A percentile compares a stretch with the other conserved stretches of the same genome.
These are phyloP conservation scores for Heliothis virescens DNA, from an alignment of 1,140 invertebrate species.

Conservation along the genomic window DNA sequence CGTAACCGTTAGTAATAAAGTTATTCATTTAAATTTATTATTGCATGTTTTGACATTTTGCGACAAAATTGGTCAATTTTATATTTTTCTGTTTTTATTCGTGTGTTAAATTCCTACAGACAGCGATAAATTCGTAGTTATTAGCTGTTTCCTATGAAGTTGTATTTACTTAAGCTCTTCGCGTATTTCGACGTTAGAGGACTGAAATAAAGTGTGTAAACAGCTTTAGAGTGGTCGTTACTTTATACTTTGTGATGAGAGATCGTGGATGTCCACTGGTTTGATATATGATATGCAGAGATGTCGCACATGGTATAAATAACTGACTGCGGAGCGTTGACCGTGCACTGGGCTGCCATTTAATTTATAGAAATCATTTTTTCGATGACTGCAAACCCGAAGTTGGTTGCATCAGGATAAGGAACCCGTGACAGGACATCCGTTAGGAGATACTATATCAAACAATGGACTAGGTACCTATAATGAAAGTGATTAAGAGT, in stretches of 20 bases:
- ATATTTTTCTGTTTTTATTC: background rate
- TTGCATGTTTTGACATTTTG: conserved; percentile 4
- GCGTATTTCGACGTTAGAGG: background rate
- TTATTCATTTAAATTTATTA: conserved; percentile 1
- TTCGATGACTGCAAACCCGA: conserved; percentile 11
- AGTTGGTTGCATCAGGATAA: conserved; percentile 3
- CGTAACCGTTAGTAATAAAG: conserved; percentile 5
- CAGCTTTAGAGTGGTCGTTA: conserved; percentile 52
- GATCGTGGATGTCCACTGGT: conserved; percentile 56
- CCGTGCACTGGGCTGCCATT: conserved; percentile 49
- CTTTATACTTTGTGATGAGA: conserved; percentile 58
- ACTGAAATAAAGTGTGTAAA: conserved; percentile 48
- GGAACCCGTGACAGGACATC: no score
- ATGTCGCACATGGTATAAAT: conserved; percentile 60
- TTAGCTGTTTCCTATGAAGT: background rate
- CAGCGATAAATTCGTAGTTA: background rate
- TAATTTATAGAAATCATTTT: conserved; percentile 30
- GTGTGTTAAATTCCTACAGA: background rate
- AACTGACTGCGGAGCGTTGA: conserved; percentile 56
- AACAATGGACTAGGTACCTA: no score
- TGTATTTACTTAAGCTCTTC: conserved; percentile 1
- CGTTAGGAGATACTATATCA: no score
- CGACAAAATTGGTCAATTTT: conserved; percentile 15
- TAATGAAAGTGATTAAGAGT: no score
- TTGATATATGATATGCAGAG: conserved; percentile 61